Conservation (phyloP, 2,113 vertebrate genomes). For the Syngnathus typhle region DNA sequence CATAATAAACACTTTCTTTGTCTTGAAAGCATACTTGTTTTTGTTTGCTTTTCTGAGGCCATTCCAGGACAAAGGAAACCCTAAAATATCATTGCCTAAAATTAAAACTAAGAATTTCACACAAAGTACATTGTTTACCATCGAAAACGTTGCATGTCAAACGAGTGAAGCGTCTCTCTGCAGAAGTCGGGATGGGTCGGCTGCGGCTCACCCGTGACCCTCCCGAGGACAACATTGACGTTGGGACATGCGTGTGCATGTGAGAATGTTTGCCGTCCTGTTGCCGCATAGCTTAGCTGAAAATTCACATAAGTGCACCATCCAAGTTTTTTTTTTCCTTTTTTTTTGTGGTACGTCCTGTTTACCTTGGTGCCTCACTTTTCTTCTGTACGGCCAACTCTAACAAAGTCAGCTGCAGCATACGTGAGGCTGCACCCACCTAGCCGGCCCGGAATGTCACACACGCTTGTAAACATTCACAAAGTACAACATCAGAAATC, state of each 20-base stretch:
- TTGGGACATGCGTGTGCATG: neutral
- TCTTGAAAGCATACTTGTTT: neutral
- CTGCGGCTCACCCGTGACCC: neutral
- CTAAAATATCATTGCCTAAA: neutral
- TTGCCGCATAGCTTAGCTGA: slow-evolving; percentile 13
- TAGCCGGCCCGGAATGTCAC: slow-evolving; percentile 39
- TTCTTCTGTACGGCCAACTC: slow-evolving; percentile 40
- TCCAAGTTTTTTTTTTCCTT: slow-evolving; percentile 32
- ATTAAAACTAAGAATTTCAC: neutral
- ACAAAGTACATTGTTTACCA: neutral
- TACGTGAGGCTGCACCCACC: slow-evolving; percentile 28
- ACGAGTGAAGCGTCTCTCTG: neutral
- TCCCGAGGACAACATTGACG: neutral
- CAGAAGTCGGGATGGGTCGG: neutral
- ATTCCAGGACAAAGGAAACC: neutral
- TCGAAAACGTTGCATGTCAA: neutral
- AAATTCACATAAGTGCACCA: slow-evolving; percentile 36
- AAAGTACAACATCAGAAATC: slow-evolving; percentile 16
- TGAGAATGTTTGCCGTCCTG: slow-evolving; percentile 16
- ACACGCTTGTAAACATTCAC: slow-evolving; percentile 11
- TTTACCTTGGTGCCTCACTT: slow-evolving; percentile 32
- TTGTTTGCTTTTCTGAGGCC: neutral
- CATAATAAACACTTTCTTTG: neutral
- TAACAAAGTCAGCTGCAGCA: slow-evolving; percentile 45
- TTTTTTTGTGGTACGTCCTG: slow-evolving; percentile 11